Evolutionary conservation across 2,888 invertebrate genomes (phyloP), one percentile per base, ranked within the genome.

Genomic region (Metopia argyrocephala): DNA sequence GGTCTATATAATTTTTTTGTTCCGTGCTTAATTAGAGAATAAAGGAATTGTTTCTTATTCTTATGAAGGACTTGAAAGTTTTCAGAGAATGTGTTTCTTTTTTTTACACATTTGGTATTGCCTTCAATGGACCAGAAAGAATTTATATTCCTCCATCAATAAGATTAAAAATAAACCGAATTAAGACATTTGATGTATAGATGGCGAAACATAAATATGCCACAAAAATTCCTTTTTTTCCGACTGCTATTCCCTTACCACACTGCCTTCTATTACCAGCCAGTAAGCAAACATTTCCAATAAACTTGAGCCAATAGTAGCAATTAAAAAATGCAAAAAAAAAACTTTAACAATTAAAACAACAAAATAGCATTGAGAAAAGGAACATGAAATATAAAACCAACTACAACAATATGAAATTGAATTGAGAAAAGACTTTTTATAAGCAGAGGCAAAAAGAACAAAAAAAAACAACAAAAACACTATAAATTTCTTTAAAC

Each of bases 401-500:
- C 28, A 69, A 28, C 69, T 64, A 28, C 27, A 69, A 18, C 31
- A 73, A n/a, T n/a, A n/a, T n/a, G n/a, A 31, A 12, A 38, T 15
- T 38, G 38, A 12, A 9, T 38, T 1, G 1, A 38, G 15, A 31
- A 38, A 38, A 38, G 9, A 15, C 4, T 38, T n/a, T n/a, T n/a
- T n/a, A n/a, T n/a, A n/a, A n/a, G n/a, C 38, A 74, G 15, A 21
- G 56, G 45, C 9, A 20, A 66, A 38, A 59, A 7, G 50, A 65
- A 71, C 28, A 78, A 54, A 56, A 68, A 62, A 68, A 56, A 74
- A 74, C 57, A 28, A 74, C 65, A 71, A 76, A 75, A 73, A 82
- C 61, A 76, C 71, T 52, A 79, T 76, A 75, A 82, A 82, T 74
- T 79, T 82, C 15, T 71, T 78, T 78, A 45, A 75, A 68, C 75